Conservation (phyloP, 2,888 invertebrate genomes). For the Lymantria monacha region DNA sequence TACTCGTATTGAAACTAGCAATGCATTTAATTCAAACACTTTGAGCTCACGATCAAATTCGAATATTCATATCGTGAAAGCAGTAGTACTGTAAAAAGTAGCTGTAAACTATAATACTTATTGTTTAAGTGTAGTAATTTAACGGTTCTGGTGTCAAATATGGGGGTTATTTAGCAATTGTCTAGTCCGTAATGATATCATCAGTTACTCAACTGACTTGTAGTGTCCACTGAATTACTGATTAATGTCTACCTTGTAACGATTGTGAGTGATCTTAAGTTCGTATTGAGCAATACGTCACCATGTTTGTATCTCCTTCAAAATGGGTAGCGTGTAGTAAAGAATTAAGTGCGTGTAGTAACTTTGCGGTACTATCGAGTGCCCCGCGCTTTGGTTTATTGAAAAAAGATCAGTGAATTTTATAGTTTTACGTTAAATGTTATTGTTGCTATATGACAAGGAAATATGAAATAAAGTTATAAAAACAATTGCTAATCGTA, state of each 20-base stretch:
- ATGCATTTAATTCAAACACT: constrained; percentile 30
- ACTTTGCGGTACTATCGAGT: too few relatives aligned
- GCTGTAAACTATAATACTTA: not conserved
- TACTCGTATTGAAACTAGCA: constrained; percentile 29
- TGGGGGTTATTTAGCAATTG: not conserved
- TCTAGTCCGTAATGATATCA: constrained; percentile 1
- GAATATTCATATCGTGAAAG: constrained; percentile 16
- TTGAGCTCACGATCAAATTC: constrained; percentile 12
- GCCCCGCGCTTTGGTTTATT: too few relatives aligned
- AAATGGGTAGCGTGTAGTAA: too few relatives aligned
- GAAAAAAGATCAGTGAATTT: too few relatives aligned
- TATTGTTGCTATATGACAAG: too few relatives aligned
- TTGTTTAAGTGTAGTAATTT: constrained; percentile 1
- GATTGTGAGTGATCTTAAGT: constrained; percentile 19
- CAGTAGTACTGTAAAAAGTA: constrained; percentile 4
- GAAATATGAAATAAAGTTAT: too few relatives aligned
- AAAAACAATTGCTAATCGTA: too few relatives aligned
- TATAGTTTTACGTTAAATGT: too few relatives aligned
- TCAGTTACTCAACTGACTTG: constrained; percentile 14
- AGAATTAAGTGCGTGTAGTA: too few relatives aligned
- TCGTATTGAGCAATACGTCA: constrained; percentile 8
- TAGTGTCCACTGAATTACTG: constrained; percentile 31
- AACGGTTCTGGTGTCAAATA: constrained; percentile 1
- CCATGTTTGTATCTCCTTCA: too few relatives aligned
- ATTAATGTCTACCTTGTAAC: constrained; percentile 33